phyloP scores from a whole-genome alignment of 2,113 vertebrate species.

The Balaenoptera acutorostrata region DNA sequence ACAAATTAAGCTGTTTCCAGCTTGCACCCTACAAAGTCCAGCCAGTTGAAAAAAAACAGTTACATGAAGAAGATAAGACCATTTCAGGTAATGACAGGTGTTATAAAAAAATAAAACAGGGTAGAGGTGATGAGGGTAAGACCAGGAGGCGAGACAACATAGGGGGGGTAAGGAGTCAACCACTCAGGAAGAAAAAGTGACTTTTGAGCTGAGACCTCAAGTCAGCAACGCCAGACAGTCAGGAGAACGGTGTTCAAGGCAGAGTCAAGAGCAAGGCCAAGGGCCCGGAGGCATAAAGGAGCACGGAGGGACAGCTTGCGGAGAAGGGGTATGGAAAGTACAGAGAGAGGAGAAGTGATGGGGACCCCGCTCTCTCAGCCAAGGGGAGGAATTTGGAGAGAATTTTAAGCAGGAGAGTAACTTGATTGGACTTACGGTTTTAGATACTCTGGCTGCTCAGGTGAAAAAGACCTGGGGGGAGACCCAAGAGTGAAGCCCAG shows the following conservation, averaged over 20 bases:
- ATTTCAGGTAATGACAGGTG: not conserved
- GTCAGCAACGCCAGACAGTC: not conserved
- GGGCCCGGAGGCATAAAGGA: not conserved
- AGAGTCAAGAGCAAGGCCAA: not conserved
- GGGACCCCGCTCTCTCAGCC: accelerated
- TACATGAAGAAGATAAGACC: not conserved
- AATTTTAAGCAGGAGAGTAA: not conserved
- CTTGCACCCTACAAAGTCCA: not conserved
- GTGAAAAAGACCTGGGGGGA: not conserved
- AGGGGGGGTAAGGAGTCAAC: not conserved
- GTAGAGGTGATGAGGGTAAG: not conserved
- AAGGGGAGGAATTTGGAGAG: not conserved
- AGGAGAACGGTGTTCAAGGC: accelerated
- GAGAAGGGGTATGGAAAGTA: too few relatives aligned
- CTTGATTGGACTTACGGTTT: not conserved
- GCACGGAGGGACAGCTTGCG: accelerated
- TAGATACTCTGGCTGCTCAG: not conserved
- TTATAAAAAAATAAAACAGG: not conserved
- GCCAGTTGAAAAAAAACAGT: not conserved
- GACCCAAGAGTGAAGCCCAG: not conserved
- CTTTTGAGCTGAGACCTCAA: not conserved
- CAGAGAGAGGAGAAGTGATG: accelerated
- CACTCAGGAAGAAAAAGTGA: not conserved
- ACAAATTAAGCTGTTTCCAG: too few relatives aligned
- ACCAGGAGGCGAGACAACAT: not conserved